Evolutionary conservation across 2,888 invertebrate species (phyloP).

Genomic region (Chloroclystis v-ata): DNA sequence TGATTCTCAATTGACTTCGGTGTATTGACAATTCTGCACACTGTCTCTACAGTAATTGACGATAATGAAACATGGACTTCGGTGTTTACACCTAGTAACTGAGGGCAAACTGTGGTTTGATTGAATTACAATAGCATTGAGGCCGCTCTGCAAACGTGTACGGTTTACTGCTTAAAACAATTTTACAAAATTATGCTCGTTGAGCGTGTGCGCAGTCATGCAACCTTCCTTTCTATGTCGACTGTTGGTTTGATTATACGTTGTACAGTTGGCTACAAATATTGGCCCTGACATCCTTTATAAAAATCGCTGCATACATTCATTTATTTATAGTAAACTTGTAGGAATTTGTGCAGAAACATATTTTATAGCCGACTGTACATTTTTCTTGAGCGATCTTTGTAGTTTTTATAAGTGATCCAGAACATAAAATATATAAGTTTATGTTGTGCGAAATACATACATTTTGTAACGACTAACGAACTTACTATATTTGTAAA

Average conservation of each 20-base stretch:
- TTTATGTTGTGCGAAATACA: too few relatives aligned
- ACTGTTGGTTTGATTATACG: slow-evolving; percentile 25
- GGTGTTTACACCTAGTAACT: slow-evolving; percentile 37
- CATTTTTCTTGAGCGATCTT: slow-evolving; percentile 16
- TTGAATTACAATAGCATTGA: slow-evolving; percentile 52
- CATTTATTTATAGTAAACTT: neutral
- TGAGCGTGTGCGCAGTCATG: slow-evolving; percentile 42
- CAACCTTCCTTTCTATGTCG: slow-evolving; percentile 39
- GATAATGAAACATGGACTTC: slow-evolving; percentile 26
- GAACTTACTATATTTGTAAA: too few relatives aligned
- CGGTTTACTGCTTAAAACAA: slow-evolving; percentile 34
- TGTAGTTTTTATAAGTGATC: too few relatives aligned
- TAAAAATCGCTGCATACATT: neutral
- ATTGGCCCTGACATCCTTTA: slow-evolving; percentile 1
- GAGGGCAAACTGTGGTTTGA: slow-evolving; percentile 39
- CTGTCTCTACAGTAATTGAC: slow-evolving; percentile 43
- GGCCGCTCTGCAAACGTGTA: slow-evolving; percentile 35
- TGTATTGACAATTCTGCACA: slow-evolving; percentile 54
- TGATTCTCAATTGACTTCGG: slow-evolving; percentile 45
- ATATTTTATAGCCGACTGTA: neutral
- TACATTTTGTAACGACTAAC: too few relatives aligned
- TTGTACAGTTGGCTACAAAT: slow-evolving; percentile 2
- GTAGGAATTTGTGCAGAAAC: neutral
- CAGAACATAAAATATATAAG: too few relatives aligned
- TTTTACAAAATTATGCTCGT: slow-evolving; percentile 38